Percentiles rank a stretch among this genome's conserved stretches.
Conservation (phyloP, 2,797 vertebrate genomes). For the Trematomus bernacchii region DNA sequence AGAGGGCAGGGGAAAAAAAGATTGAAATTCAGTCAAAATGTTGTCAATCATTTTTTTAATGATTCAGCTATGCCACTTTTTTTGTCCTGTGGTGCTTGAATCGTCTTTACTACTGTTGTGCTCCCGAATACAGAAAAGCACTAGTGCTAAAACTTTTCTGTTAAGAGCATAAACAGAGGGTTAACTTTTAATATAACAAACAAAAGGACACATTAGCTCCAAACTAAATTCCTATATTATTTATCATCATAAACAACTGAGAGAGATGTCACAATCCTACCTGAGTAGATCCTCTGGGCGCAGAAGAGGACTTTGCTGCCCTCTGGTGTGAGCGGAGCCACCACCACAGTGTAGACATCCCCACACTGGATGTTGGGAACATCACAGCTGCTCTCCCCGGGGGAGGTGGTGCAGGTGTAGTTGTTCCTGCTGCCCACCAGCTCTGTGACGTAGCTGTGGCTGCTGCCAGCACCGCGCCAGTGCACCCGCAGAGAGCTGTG, state of each 20-base stretch:
- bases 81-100: background rate
- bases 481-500: slow-evolving; percentile 86
- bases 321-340: slow-evolving; percentile 86
- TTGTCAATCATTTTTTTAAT: background rate
- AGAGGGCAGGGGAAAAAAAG: slow-evolving; percentile 38
- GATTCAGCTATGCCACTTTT: background rate
- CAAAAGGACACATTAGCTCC: too few species aligned
- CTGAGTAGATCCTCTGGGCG: slow-evolving; percentile 90
- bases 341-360: slow-evolving; percentile 86
- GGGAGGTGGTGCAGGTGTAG: slow-evolving; percentile 85
- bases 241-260: background rate
- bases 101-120: background rate
- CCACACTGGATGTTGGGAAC: slow-evolving; percentile 86
- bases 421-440: slow-evolving; percentile 83
- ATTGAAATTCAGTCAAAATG: background rate
- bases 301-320: slow-evolving; percentile 88
- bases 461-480: slow-evolving; percentile 84
- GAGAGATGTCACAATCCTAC: slow-evolving; percentile 52
- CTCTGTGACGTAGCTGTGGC: slow-evolving; percentile 80
- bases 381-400: slow-evolving; percentile 86
- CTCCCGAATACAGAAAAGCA: too few species aligned
- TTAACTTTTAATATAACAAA: background rate
- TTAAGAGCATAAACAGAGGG: background rate
- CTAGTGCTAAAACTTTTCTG: too few species aligned
- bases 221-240: background rate